Conservation (phyloP, 2,797 vertebrate species). For the Rhyacichthys aspro region DNA sequence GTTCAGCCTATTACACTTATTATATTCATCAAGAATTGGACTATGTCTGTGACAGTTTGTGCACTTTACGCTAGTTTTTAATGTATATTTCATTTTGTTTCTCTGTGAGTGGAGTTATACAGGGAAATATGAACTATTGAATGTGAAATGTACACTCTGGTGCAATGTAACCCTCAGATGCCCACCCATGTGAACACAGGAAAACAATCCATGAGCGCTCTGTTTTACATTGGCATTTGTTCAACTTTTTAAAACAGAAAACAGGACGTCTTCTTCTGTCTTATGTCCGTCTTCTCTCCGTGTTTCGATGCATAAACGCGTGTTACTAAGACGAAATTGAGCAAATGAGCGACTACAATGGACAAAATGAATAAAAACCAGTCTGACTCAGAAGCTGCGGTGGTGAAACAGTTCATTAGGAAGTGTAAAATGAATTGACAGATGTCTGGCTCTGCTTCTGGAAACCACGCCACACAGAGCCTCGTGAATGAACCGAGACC, state of each 20-base stretch:
- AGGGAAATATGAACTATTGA: no score
- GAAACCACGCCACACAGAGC: conserved; percentile 7
- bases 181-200: not conserved
- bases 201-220: not conserved
- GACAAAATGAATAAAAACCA: not conserved
- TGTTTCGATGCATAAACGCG: conserved; percentile 5
- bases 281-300: no score
- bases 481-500: conserved; percentile 3
- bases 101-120: no score
- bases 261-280: not conserved
- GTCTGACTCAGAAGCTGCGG: not conserved
- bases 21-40: no score
- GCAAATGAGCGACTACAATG: not conserved
- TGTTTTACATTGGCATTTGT: not conserved
- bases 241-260: not conserved
- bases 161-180: conserved; percentile 45
- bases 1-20: no score
- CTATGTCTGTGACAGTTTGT: no score
- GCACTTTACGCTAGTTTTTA: no score
- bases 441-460: not conserved
- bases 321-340: not conserved
- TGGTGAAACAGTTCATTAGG: conserved; percentile 9
- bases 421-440: conserved; percentile 16
- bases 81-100: no score
- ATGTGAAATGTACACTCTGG: no score